Conservation (phyloP, 1,140 invertebrate species). For the Drosophila grimshawi region DNA sequence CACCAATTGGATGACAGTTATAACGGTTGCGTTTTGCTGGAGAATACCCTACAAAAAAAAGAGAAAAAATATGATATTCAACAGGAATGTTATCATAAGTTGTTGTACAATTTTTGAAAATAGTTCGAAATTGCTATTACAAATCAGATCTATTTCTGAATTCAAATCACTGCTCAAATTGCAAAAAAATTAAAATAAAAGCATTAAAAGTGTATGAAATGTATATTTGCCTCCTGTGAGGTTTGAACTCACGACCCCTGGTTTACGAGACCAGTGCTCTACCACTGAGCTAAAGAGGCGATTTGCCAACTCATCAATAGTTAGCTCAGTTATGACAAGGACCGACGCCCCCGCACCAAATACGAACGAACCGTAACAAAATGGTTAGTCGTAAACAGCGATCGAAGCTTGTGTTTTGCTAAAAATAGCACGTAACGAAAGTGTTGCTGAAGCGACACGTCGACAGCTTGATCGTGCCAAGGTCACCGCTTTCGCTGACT, state of each 20-base stretch:
- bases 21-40: constrained; percentile 3
- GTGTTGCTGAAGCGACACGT: background rate
- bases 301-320: background rate
- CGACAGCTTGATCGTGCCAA: constrained; percentile 20
- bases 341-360: constrained; percentile 9
- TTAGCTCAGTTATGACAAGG: constrained; percentile 11
- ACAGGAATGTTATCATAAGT: too few relatives aligned
- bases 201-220: background rate
- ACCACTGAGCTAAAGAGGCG: constrained; percentile 95
- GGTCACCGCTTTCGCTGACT: background rate
- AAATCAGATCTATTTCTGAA: too few relatives aligned
- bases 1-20: constrained; percentile 11
- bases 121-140: too few relatives aligned
- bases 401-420: constrained; percentile 19
- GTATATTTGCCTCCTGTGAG: constrained; percentile 89
- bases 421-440: constrained; percentile 17
- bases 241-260: constrained; percentile 95
- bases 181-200: background rate
- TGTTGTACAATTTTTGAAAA: too few relatives aligned
- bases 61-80: background rate
- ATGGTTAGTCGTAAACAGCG: background rate
- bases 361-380: too few relatives aligned
- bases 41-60: background rate
- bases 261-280: constrained; percentile 96
- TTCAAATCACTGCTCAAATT: constrained; percentile 4